Evolutionary conservation across 1,140 invertebrate species (phyloP), one percentile per base, ranked within the genome.

Genomic region (Drosophila suzukii): DNA sequence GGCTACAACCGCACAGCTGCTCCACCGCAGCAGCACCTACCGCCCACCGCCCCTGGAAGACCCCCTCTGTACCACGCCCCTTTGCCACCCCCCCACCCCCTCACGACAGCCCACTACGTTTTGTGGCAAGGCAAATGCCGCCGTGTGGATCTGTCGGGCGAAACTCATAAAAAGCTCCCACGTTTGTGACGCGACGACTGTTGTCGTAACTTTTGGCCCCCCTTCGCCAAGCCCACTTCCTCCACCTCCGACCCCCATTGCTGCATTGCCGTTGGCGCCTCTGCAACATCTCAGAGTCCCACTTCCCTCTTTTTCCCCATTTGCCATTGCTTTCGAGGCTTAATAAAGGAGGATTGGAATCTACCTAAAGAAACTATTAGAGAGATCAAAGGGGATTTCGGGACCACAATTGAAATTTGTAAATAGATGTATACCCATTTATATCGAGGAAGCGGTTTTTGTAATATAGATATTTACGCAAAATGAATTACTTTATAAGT

Each of bases 161-260:
- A 76, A 84, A 83, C 81, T 84, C 66, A 84, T 80, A 80, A 84
- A 80, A 84, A 80, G 81, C 81, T 84, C 81, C 81, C 76, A 84
- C 81, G 81, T 84, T 63, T 84, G 61, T 68, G 68, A 85, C 59
- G 79, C 68, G 55, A 67, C 81, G 68, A 77, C 63, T 66, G 53
- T 78, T 75, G 78, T 78, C 78, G 78, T 86, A 81, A 85, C 82
- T 85, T 78, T 71, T 60, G 46, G 41, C 36, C 38, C 46, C 56
- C n/a, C 49, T 17, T 51, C 15, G 27, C 11, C 32, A 20, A 49
- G 10, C 32, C 32, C 13, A n/a, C 13, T n/a, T 6, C 8, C 10
- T 50, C 34, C 34, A n/a, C 47, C 39, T 32, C 34, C 44, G 30
- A 49, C 15, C 36, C 46, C 51, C 41, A 7, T 39, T 56, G 55